Conservation (phyloP, 2,797 vertebrate species). For the Mormyrus proboscirostris region DNA sequence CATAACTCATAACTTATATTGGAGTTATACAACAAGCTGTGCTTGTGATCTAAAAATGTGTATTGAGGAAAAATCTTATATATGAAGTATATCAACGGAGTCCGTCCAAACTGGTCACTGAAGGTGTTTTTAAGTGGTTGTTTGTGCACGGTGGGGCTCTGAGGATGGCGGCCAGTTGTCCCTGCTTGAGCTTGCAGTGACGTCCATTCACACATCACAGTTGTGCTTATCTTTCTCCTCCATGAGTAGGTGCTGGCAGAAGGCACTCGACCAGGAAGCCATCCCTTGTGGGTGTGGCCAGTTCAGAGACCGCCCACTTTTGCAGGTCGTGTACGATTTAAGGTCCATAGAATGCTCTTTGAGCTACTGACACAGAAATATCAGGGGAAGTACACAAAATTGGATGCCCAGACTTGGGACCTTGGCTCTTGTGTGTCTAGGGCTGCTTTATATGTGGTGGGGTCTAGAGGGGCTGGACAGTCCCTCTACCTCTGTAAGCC, state of each 20-base stretch:
- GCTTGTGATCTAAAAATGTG: background rate
- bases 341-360: background rate
- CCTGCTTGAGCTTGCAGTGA: background rate
- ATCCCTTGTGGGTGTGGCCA: background rate
- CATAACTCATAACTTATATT: background rate
- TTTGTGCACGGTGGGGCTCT: background rate
- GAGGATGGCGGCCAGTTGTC: background rate
- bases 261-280: background rate
- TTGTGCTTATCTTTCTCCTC: background rate
- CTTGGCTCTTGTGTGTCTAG: background rate
- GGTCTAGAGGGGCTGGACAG: background rate
- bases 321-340: background rate
- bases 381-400: background rate
- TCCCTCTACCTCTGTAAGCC: background rate
- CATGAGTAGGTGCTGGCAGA: background rate
- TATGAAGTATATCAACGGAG: background rate
- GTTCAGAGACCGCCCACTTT: background rate
- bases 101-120: background rate
- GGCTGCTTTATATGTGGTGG: background rate
- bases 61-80: background rate
- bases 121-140: background rate
- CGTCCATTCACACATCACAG: background rate
- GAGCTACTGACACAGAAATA: background rate
- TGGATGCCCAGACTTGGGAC: background rate
- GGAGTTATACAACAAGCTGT: background rate